These are phyloP conservation scores for Tuta absoluta DNA, from an alignment of 2,888 invertebrate species.

Conservation along the genomic window DNA sequence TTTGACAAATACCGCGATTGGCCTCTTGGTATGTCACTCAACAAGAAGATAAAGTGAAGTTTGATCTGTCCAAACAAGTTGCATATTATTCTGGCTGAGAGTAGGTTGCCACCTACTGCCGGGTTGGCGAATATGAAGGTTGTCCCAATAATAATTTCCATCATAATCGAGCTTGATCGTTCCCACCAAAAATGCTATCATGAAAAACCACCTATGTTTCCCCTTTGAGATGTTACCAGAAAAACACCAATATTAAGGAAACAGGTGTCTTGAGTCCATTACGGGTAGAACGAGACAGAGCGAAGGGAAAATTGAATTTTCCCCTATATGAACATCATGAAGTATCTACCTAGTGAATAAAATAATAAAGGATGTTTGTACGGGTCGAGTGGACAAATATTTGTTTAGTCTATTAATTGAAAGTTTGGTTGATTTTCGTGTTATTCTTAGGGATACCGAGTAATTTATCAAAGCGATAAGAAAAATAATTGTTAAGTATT, in stretches of 20 bases:
- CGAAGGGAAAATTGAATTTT: conserved; percentile 41
- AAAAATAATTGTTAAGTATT: too few species aligned
- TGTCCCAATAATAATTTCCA: too few species aligned
- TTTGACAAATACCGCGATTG: too few species aligned
- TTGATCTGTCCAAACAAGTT: too few species aligned
- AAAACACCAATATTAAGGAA: conserved; percentile 32
- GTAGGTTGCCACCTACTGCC: too few species aligned
- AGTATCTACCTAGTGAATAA: conserved; percentile 7
- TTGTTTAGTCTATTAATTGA: background rate
- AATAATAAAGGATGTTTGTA: conserved; percentile 24
- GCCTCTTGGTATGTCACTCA: too few species aligned
- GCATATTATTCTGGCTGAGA: too few species aligned
- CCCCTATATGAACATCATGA: conserved; percentile 32
- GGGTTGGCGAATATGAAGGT: too few species aligned
- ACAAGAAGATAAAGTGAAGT: too few species aligned
- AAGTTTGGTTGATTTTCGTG: background rate
- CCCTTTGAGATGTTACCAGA: conserved; percentile 18
- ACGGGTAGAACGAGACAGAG: conserved; percentile 36
- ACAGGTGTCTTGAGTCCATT: conserved; percentile 36
- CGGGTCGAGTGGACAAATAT: conserved; percentile 12
- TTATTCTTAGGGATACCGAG: too few species aligned
- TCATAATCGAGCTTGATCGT: background rate
- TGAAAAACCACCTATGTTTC: conserved; percentile 12
- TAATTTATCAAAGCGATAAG: too few species aligned
- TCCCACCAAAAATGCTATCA: conserved; percentile 1